Percentiles rank a stretch among this genome's conserved stretches.
Conservation (phyloP, 1,140 invertebrate genomes). For the Amphibalanus amphitrite region DNA sequence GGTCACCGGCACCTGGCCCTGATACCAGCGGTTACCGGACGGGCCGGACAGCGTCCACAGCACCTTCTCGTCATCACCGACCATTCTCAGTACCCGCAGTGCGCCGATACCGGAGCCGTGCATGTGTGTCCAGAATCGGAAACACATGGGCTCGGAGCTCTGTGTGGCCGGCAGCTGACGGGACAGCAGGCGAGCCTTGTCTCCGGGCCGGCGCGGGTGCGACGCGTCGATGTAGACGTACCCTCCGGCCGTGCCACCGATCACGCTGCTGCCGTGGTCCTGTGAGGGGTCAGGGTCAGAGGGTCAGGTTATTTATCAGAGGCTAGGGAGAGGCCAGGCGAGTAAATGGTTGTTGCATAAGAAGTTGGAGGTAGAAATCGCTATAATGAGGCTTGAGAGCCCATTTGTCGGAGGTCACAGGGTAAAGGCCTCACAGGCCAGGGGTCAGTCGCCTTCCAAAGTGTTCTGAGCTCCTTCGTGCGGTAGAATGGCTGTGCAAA, state of each 20-base stretch:
- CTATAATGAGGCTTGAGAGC: too few species aligned
- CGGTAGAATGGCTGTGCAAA: too few species aligned
- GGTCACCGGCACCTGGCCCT: slow-evolving; percentile 42
- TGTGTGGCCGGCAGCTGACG: slow-evolving; percentile 36
- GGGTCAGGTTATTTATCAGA: too few species aligned
- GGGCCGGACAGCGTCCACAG: slow-evolving; percentile 45
- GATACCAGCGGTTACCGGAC: slow-evolving; percentile 51
- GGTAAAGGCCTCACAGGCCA: too few species aligned
- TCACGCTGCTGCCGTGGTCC: slow-evolving; percentile 38
- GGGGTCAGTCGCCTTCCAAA: too few species aligned
- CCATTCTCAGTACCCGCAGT: slow-evolving; percentile 29
- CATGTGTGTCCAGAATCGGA: slow-evolving; percentile 58
- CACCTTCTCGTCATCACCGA: slow-evolving; percentile 25
- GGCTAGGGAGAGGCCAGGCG: too few species aligned
- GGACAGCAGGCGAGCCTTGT: slow-evolving; percentile 42
- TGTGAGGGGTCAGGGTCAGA: slow-evolving; percentile 21
- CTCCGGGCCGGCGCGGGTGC: slow-evolving; percentile 41
- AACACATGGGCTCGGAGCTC: slow-evolving; percentile 34
- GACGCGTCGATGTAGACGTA: slow-evolving; percentile 46
- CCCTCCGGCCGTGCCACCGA: slow-evolving; percentile 40
- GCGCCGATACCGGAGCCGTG: slow-evolving; percentile 50
- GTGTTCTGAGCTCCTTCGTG: too few species aligned
- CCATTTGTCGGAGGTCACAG: background rate
- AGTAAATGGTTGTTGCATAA: too few species aligned
- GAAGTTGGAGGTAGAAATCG: too few species aligned